Conservation (phyloP, 2,113 vertebrate genomes). For the Anhinga rufa region DNA sequence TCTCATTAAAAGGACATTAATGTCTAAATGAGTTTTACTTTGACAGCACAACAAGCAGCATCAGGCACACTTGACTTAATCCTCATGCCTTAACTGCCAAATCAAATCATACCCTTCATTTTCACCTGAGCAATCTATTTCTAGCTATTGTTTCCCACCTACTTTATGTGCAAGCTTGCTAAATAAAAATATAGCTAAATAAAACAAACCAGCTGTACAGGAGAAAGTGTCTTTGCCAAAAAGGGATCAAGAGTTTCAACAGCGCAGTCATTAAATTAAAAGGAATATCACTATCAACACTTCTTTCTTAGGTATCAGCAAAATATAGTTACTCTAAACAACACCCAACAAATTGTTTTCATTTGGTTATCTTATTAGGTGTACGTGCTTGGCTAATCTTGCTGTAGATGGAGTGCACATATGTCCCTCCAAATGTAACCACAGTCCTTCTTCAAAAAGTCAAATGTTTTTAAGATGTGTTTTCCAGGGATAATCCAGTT, state of each 20-base stretch:
- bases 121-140: slow-evolving; percentile 9
- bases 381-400: background rate
- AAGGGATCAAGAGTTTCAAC: background rate
- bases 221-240: background rate
- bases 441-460: background rate
- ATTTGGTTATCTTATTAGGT: background rate
- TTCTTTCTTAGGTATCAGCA: background rate
- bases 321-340: background rate
- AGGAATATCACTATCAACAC: background rate
- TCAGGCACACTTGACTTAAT: slow-evolving; percentile 18
- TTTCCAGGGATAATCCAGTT: background rate
- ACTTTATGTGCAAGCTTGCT: slow-evolving; percentile 33
- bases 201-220: background rate
- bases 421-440: background rate
- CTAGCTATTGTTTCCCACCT: slow-evolving; percentile 32
- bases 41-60: background rate
- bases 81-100: slow-evolving; percentile 5
- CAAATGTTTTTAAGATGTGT: background rate
- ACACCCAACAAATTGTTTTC: background rate
- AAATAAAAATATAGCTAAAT: slow-evolving; percentile 29
- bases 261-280: background rate
- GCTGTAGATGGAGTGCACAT: accelerated
- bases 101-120: slow-evolving; percentile 8
- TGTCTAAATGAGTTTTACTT: background rate
- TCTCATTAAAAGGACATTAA: background rate